A percentile compares a stretch with the other conserved stretches of the same genome.
Evolutionary conservation across 2,888 invertebrate species (phyloP).

Genomic region (Euphydryas editha): DNA sequence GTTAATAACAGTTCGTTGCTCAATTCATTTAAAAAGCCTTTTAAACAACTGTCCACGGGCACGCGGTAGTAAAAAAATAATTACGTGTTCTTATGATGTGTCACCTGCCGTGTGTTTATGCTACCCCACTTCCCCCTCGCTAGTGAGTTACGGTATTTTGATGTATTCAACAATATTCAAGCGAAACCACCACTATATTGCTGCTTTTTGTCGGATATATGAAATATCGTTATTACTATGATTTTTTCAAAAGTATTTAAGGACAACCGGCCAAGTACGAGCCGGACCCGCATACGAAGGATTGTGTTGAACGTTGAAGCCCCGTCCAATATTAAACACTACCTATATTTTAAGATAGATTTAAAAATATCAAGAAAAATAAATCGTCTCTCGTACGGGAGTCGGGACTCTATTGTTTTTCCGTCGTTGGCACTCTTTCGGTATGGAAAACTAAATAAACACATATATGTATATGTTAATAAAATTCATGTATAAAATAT

Average conservation of each 20-base stretch:
- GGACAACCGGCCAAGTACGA: too few species aligned
- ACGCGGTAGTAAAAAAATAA: slow-evolving; percentile 40
- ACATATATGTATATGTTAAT: too few species aligned
- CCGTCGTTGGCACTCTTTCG: too few species aligned
- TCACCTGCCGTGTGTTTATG: slow-evolving; percentile 44
- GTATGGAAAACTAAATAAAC: too few species aligned
- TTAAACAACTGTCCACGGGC: slow-evolving; percentile 32
- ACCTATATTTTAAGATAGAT: too few species aligned
- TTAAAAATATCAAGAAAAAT: too few species aligned
- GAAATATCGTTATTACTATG: slow-evolving; percentile 9
- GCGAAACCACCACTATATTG: slow-evolving; percentile 18
- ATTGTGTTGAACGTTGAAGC: too few species aligned
- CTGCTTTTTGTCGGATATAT: slow-evolving; percentile 28
- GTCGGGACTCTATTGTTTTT: too few species aligned
- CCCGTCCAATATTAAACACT: too few species aligned
- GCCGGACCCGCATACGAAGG: too few species aligned
- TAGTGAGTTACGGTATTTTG: slow-evolving; percentile 34
- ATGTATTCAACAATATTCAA: slow-evolving; percentile 12
- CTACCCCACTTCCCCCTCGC: slow-evolving; percentile 36
- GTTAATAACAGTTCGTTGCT: slow-evolving; percentile 20
- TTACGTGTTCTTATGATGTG: slow-evolving; percentile 42
- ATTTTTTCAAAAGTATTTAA: neutral
- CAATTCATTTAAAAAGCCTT: slow-evolving; percentile 37
- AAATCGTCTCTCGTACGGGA: too few species aligned
- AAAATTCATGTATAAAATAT: too few species aligned